Evolutionary conservation across 2,113 vertebrate species (phyloP).

Genomic region (Ia io): DNA sequence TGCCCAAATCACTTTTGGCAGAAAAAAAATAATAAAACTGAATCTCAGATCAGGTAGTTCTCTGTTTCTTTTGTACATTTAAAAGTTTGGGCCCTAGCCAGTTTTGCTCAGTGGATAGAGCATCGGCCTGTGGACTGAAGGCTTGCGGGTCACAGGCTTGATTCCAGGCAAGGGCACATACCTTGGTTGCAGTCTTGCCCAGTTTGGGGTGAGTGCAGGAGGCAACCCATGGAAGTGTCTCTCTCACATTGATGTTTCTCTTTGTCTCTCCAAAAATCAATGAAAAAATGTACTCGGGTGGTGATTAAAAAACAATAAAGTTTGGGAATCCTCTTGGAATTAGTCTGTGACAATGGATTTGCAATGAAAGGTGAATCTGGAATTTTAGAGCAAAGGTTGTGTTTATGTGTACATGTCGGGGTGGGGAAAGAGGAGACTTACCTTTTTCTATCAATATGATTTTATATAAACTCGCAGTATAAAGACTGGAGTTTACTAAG

Average conservation of each 20-base stretch:
- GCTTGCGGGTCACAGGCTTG: too few species aligned
- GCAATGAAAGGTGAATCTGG: neutral
- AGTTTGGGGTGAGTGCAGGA: too few species aligned
- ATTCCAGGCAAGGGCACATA: too few species aligned
- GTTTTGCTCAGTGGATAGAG: too few species aligned
- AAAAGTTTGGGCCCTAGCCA: neutral
- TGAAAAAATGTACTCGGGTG: too few species aligned
- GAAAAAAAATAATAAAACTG: neutral
- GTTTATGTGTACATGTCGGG: neutral
- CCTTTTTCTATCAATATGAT: neutral
- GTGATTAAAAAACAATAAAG: too few species aligned
- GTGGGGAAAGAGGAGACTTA: neutral
- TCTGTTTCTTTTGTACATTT: neutral
- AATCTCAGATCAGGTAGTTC: neutral
- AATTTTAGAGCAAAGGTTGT: neutral
- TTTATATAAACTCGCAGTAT: neutral
- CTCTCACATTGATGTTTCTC: too few species aligned
- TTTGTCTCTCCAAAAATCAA: too few species aligned
- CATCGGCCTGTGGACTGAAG: too few species aligned
- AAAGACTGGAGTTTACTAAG: neutral
- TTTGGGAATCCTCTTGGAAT: neutral
- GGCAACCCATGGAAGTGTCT: too few species aligned
- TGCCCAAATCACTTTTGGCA: neutral
- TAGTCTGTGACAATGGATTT: neutral
- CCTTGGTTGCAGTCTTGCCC: too few species aligned